Evolutionary conservation across 2,888 invertebrate species (phyloP).

Genomic region (Caenorhabditis drosophilae): DNA sequence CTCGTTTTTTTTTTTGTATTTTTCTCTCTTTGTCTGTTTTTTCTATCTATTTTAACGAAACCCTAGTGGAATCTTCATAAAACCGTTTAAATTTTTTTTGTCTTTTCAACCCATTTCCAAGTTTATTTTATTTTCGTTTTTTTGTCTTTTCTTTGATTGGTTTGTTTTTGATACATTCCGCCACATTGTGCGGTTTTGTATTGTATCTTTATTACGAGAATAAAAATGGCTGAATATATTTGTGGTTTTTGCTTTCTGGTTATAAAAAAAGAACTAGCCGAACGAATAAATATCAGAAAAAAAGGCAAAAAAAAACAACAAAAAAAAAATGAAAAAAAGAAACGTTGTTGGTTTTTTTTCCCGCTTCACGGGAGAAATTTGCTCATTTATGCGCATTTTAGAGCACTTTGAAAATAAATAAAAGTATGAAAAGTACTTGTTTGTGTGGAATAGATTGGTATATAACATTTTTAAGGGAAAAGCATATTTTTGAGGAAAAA

Average conservation of each 20-base stretch:
- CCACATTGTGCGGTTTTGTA: background rate
- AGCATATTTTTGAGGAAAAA: too few relatives aligned
- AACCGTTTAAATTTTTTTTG: background rate
- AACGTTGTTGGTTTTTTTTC: background rate
- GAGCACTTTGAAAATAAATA: constrained; percentile 29
- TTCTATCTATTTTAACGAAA: background rate
- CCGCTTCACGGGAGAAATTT: constrained; percentile 23
- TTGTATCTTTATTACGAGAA: background rate
- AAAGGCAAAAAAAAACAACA: background rate
- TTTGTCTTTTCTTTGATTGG: too few relatives aligned
- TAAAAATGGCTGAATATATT: background rate
- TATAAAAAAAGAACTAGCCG: background rate
- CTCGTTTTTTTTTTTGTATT: constrained; percentile 2
- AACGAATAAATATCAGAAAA: background rate
- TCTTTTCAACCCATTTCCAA: background rate
- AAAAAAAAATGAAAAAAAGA: background rate
- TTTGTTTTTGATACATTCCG: background rate
- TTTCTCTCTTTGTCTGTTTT: background rate
- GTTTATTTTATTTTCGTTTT: background rate
- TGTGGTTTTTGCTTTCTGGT: background rate
- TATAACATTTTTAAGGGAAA: too few relatives aligned
- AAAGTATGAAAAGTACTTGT: constrained; percentile 7
- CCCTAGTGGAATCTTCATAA: background rate
- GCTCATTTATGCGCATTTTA: constrained; percentile 31
- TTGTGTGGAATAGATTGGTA: constrained; percentile 5